Evolutionary conservation across 1,140 invertebrate species (phyloP), one percentile per base, ranked within the genome.

Genomic region (Nymphalis io): DNA sequence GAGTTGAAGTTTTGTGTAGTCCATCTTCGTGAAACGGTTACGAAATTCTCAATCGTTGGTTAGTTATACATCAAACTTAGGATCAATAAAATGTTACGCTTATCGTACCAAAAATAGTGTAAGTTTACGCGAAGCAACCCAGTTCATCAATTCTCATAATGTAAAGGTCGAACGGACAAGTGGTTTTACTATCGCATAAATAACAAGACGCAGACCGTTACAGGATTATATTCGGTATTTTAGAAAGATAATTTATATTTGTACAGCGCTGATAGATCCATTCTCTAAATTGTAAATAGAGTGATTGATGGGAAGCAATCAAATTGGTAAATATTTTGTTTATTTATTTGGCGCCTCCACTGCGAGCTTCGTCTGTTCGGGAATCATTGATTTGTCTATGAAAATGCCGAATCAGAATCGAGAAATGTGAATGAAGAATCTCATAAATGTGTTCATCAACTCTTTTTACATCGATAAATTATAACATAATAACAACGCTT

Each of bases 271-370:
- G 44, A 46, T 46, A 46, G 44, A 46, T 46, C 5, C 44, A 46
- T 46, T 16, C 44, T 15, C 44, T 1, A 46, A 46, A 46, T 46
- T 46, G 44, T 46, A 46, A 16, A 46, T 46, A 16, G 44, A 46
- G 44, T 46, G 44, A 46, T 46, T 46, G 44, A 46, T 46, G 44
- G 44, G 44, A 33, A 46, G 44, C n/a, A 8, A 16, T 46, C 15
- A n/a, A 46, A n/a, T 16, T 46, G 44, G 44, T 46, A 46, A 46
- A 46, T n/a, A 46, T 46, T 46, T 46, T 46, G 44, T 16, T 46
- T 46, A 46, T 46, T 46, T 46, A 3, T 46, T 46, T n/a, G 44
- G 44, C 44, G 15, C 15, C 27, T 33, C 44, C 44, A 46, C 15
- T 46, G n/a, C n/a, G 6, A 46, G 27, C 27, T 5, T 46, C 44